phyloP scores from a whole-genome alignment of 53 echinoderm and acorn worm genomes.

The Astropecten irregularis region DNA sequence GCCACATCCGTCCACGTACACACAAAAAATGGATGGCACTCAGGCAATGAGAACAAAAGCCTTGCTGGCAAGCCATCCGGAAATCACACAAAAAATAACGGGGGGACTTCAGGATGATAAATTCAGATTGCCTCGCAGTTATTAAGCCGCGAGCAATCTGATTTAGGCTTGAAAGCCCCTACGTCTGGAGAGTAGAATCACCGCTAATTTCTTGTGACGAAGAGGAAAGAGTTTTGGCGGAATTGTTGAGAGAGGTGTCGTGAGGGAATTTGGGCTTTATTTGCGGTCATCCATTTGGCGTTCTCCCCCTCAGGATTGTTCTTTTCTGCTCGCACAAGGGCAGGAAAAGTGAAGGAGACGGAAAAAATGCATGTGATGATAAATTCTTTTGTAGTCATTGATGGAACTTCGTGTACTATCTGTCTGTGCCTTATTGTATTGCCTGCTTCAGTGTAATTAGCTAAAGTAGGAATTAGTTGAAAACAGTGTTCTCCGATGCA shows the following conservation, averaged over 20 bases:
- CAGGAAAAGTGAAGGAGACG: too few species aligned
- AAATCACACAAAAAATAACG: background rate
- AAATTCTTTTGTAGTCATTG: too few species aligned
- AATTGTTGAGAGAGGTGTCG: background rate
- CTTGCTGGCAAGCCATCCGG: background rate
- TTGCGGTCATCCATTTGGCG: background rate
- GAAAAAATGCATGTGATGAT: too few species aligned
- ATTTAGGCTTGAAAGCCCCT: constrained; percentile 17
- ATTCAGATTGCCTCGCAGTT: constrained; percentile 2
- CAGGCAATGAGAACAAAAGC: background rate
- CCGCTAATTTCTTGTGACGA: constrained; percentile 12
- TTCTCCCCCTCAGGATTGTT: background rate
- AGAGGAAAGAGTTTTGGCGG: background rate
- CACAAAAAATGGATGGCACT: background rate
- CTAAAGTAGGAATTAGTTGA: too few species aligned
- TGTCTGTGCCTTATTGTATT: too few species aligned
- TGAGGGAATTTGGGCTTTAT: background rate
- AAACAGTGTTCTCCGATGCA: too few species aligned
- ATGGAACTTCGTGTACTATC: too few species aligned
- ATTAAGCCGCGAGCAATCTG: constrained; percentile 18
- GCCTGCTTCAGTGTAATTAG: too few species aligned
- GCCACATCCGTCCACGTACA: background rate
- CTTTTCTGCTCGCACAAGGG: background rate
- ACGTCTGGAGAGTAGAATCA: background rate
- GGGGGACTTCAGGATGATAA: background rate